phyloP scores from a whole-genome alignment of 2,888 invertebrate genomes.

The Polydesmus complanatus region DNA sequence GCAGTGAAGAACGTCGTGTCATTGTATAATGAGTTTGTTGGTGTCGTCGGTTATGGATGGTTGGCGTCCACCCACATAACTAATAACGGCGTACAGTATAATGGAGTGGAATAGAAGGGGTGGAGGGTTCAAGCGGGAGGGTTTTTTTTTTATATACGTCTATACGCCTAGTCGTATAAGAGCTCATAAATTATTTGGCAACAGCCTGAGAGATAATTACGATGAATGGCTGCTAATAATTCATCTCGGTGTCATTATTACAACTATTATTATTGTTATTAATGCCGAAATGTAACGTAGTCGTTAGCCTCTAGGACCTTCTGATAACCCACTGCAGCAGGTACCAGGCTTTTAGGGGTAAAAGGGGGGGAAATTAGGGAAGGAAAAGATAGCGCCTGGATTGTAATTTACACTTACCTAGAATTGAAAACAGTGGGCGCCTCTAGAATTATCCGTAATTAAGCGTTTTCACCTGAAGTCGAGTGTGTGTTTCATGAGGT shows the following conservation, averaged over 20 bases:
- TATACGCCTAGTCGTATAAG: not conserved
- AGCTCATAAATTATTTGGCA: constrained; percentile 11
- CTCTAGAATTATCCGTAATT: not conserved
- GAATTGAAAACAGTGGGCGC: not conserved
- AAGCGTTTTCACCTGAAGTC: no score
- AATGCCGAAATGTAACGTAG: not conserved
- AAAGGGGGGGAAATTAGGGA: no score
- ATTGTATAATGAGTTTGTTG: not conserved
- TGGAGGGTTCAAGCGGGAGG: not conserved
- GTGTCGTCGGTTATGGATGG: not conserved
- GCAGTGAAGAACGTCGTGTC: not conserved
- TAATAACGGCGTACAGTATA: not conserved
- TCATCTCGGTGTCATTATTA: constrained; percentile 1
- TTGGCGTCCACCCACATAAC: not conserved
- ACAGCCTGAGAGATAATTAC: constrained; percentile 14
- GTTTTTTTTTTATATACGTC: not conserved
- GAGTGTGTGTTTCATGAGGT: no score
- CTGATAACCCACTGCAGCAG: not conserved
- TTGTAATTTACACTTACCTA: not conserved
- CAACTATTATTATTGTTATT: not conserved
- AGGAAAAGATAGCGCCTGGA: not conserved
- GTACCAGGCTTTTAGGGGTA: no score
- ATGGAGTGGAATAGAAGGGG: not conserved
- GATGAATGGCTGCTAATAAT: constrained; percentile 7
- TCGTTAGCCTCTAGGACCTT: not conserved